Evolutionary conservation across 2,113 vertebrate species (phyloP).

Genomic region (Dipodomys stephensi): DNA sequence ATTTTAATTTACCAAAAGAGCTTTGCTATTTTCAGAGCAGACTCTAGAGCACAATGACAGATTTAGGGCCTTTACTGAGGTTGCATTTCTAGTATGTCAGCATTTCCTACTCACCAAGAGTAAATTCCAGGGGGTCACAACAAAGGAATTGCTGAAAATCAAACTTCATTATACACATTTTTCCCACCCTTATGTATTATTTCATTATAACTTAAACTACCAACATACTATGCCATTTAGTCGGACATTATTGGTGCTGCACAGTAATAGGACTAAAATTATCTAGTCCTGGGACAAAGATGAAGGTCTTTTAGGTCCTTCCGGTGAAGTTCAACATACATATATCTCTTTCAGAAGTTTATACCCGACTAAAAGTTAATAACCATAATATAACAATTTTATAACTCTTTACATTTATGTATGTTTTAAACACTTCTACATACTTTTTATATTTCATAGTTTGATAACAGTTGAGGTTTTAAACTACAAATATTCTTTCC

Average conservation of each 20-base stretch:
- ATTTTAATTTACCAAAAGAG: slow-evolving; percentile 92
- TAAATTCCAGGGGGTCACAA: slow-evolving; percentile 86
- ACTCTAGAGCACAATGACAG: slow-evolving; percentile 92
- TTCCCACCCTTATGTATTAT: slow-evolving; percentile 74
- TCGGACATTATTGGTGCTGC: not conserved
- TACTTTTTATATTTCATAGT: slow-evolving; percentile 41
- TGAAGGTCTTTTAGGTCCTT: slow-evolving; percentile 13
- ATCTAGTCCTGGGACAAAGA: slow-evolving; percentile 23
- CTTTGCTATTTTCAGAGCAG: slow-evolving; percentile 90
- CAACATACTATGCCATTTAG: slow-evolving; percentile 61
- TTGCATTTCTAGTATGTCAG: slow-evolving; percentile 91
- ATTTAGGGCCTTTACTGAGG: slow-evolving; percentile 95
- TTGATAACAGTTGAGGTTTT: slow-evolving; percentile 50
- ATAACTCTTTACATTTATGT: slow-evolving; percentile 53
- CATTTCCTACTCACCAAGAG: slow-evolving; percentile 87
- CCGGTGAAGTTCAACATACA: not conserved
- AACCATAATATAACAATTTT: slow-evolving; percentile 49
- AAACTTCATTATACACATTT: slow-evolving; percentile 74
- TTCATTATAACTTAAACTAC: slow-evolving; percentile 67
- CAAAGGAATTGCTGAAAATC: slow-evolving; percentile 79
- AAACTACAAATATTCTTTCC: slow-evolving; percentile 66
- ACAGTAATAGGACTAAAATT: slow-evolving; percentile 58
- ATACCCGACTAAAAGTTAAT: slow-evolving; percentile 53
- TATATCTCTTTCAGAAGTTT: slow-evolving; percentile 40
- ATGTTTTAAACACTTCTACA: slow-evolving; percentile 52